phyloP scores from a whole-genome alignment of 2,113 vertebrate genomes.

The Halcyon malimbica region DNA sequence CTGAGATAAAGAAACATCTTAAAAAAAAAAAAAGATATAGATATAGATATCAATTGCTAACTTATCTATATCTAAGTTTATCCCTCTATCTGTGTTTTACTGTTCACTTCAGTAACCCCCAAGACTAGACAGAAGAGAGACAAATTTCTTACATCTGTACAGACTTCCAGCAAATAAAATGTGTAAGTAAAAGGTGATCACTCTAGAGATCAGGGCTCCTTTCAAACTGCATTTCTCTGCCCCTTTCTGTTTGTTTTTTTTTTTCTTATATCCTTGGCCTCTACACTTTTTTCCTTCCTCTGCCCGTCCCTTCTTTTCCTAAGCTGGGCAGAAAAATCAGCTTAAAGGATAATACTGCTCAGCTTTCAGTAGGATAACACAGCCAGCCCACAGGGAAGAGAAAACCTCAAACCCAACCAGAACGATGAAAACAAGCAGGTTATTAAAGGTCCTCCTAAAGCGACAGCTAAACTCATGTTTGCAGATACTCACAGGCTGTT shows the following conservation, averaged over 20 bases:
- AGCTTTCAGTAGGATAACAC: conserved; percentile 66
- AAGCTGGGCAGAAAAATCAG: conserved; percentile 62
- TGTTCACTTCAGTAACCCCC: background rate
- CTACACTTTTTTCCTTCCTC: background rate
- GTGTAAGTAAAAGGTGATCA: background rate
- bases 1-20: background rate
- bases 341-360: conserved; percentile 67
- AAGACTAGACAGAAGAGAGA: background rate
- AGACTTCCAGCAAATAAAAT: background rate
- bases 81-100: background rate
- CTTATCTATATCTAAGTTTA: conserved; percentile 3
- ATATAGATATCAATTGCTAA: background rate
- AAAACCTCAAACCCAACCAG: conserved; percentile 51
- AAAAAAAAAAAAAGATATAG: background rate
- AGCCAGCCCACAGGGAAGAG: conserved; percentile 53
- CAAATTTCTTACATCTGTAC: background rate
- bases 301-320: conserved; percentile 17
- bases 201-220: conserved; percentile 2
- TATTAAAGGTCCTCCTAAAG: conserved; percentile 60
- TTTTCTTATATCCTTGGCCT: background rate
- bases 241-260: background rate
- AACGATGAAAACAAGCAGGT: conserved; percentile 59
- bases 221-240: conserved; percentile 3
- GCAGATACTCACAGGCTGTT: conserved; percentile 46
- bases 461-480: conserved; percentile 9